Evolutionary conservation across 1,140 invertebrate genomes (phyloP).

Genomic region (Drosophila asahinai): DNA sequence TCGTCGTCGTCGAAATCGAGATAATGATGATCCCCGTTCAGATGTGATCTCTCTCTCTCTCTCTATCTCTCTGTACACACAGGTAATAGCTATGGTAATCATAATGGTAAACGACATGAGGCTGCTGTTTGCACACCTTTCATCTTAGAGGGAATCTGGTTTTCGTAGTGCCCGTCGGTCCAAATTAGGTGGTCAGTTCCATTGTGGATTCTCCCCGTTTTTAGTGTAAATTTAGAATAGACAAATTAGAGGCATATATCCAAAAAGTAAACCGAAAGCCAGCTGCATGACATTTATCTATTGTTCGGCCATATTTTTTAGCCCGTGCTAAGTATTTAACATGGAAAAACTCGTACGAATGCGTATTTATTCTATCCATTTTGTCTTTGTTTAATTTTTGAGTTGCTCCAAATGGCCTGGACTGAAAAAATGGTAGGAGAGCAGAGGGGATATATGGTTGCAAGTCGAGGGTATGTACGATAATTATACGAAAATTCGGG

Average conservation of each 20-base stretch:
- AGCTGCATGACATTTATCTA: conserved; percentile 75
- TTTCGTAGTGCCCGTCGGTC: background rate
- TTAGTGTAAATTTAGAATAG: conserved; percentile 66
- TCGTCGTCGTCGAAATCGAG: conserved; percentile 2
- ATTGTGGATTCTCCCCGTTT: conserved; percentile 15
- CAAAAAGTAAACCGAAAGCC: conserved; percentile 40
- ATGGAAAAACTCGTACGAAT: conserved; percentile 28
- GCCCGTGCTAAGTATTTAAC: conserved; percentile 62
- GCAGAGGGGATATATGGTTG: background rate
- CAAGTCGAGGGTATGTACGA: background rate
- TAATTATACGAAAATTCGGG: background rate
- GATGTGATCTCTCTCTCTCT: background rate
- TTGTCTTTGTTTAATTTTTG: conserved; percentile 33
- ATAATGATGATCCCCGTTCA: conserved; percentile 1
- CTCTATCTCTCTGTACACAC: conserved; percentile 13
- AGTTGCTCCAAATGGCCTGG: background rate
- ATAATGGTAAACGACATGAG: conserved; percentile 23
- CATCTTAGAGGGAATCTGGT: conserved; percentile 2
- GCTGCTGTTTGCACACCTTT: conserved; percentile 23
- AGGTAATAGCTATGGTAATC: conserved; percentile 48
- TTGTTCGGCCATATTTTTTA: conserved; percentile 59
- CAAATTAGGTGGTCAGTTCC: conserved; percentile 57
- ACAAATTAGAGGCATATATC: conserved; percentile 65
- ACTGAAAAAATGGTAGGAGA: conserved; percentile 1
- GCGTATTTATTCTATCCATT: conserved; percentile 33